Evolutionary conservation across 2,797 vertebrate species (phyloP).

Genomic region (Channa striata): DNA sequence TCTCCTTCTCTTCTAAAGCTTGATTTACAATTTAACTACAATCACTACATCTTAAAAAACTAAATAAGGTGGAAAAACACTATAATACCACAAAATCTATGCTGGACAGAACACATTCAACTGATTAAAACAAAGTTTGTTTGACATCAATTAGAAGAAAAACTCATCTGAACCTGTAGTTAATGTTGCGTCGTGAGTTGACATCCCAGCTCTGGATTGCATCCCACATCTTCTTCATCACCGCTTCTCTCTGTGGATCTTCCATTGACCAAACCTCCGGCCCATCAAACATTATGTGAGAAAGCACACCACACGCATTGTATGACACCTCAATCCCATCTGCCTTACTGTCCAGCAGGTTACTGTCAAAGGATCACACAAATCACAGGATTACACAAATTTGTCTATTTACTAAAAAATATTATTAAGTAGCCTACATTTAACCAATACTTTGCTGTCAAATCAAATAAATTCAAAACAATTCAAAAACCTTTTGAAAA

Average conservation of each 20-base stretch:
- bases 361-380: slow-evolving; percentile 76
- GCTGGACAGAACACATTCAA: background rate
- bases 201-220: slow-evolving; percentile 98
- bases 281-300: slow-evolving; percentile 98
- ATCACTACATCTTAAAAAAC: no score
- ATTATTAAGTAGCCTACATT: no score
- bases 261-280: slow-evolving; percentile 92
- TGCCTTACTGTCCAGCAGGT: slow-evolving; percentile 96
- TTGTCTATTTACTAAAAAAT: no score
- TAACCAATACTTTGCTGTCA: no score
- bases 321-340: slow-evolving; percentile 99
- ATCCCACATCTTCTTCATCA: slow-evolving; percentile 96
- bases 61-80: no score
- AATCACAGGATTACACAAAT: background rate
- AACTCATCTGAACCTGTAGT: slow-evolving; percentile 88
- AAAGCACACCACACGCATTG: slow-evolving; percentile 97
- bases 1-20: no score
- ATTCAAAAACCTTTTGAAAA: no score
- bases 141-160: background rate
- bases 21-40: no score
- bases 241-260: slow-evolving; percentile 88
- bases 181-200: slow-evolving; percentile 96
- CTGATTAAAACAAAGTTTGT: background rate
- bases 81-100: no score
- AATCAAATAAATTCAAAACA: background rate